A percentile compares a stretch with the other conserved stretches of the same genome.
These are phyloP conservation scores for Chionoecetes opilio DNA, from an alignment of 1,140 invertebrate species.

Conservation along the genomic window DNA sequence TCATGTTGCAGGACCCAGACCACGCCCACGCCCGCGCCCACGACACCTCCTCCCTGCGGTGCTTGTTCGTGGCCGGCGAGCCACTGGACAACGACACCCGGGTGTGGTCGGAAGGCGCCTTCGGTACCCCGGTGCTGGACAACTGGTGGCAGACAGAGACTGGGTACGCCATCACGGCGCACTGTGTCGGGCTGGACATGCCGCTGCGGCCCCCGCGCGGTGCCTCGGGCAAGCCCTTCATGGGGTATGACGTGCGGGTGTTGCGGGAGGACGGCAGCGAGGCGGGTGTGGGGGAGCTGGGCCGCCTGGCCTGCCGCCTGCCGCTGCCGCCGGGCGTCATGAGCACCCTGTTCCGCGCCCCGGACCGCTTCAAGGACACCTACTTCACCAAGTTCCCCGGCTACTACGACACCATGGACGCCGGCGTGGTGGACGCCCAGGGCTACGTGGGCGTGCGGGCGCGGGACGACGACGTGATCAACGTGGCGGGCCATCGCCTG, in stretches of 20 bases:
- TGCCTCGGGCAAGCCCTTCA: slow-evolving; percentile 90
- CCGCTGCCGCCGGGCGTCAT: slow-evolving; percentile 95
- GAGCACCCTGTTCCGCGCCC: slow-evolving; percentile 91
- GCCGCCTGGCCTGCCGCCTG: slow-evolving; percentile 92
- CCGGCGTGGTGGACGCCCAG: slow-evolving; percentile 92
- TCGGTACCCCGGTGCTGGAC: slow-evolving; percentile 94
- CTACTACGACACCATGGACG: slow-evolving; percentile 98
- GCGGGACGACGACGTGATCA: slow-evolving; percentile 97
- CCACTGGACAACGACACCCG: slow-evolving; percentile 97
- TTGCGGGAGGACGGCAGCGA: slow-evolving; percentile 89
- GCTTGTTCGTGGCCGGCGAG: slow-evolving; percentile 95
- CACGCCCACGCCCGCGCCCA: slow-evolving; percentile 60
- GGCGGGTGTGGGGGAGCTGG: slow-evolving; percentile 89
- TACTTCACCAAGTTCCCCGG: slow-evolving; percentile 93
- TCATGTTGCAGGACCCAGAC: slow-evolving; percentile 89
- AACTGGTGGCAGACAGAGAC: slow-evolving; percentile 99
- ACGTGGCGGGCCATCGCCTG: slow-evolving; percentile 95
- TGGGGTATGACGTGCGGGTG: slow-evolving; percentile 93
- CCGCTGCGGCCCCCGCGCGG: slow-evolving; percentile 87
- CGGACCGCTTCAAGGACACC: slow-evolving; percentile 91
- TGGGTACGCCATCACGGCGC: slow-evolving; percentile 93
- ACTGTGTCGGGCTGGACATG: slow-evolving; percentile 91
- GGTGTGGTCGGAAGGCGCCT: slow-evolving; percentile 91
- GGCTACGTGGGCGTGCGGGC: slow-evolving; percentile 95
- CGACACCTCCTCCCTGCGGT: slow-evolving; percentile 86